Conservation (phyloP, 2,888 invertebrate genomes). For the Macrosoma leucophasiata region DNA sequence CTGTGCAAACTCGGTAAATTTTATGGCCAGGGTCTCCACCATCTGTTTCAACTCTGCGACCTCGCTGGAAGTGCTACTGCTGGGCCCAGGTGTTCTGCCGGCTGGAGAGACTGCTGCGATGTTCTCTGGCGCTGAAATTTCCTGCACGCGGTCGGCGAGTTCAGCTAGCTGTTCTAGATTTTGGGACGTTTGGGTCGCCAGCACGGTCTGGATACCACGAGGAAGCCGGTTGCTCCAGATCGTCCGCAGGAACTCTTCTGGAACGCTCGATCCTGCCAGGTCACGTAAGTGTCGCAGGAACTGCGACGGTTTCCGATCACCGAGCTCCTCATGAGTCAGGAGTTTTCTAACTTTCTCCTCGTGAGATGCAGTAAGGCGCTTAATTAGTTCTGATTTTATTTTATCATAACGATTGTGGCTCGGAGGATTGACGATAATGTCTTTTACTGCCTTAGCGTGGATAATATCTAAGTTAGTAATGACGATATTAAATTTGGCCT, state of each 20-base stretch:
- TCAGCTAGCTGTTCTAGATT: slow-evolving; percentile 15
- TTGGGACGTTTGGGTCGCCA: slow-evolving; percentile 14
- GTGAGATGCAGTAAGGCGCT: slow-evolving; percentile 7
- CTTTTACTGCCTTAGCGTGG: slow-evolving; percentile 4
- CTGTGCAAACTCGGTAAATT: neutral
- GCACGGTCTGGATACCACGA: slow-evolving; percentile 9
- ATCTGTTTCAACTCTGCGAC: slow-evolving; percentile 1
- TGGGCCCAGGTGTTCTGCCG: neutral
- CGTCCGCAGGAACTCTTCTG: slow-evolving; percentile 16
- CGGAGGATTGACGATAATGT: slow-evolving; percentile 3
- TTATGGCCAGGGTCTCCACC: slow-evolving; percentile 1
- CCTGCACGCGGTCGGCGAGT: slow-evolving; percentile 16
- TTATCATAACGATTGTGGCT: neutral
- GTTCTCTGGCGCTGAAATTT: slow-evolving; percentile 6
- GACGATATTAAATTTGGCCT: neutral
- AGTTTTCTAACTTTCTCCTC: slow-evolving; percentile 17
- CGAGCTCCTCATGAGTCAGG: slow-evolving; percentile 20
- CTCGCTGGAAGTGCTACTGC: neutral
- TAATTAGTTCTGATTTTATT: slow-evolving; percentile 17
- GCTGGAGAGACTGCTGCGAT: neutral
- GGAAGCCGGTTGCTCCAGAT: slow-evolving; percentile 19
- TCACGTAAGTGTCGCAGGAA: slow-evolving; percentile 14
- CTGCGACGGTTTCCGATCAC: slow-evolving; percentile 24
- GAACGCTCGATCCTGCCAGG: slow-evolving; percentile 15
- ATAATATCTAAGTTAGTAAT: slow-evolving; percentile 1